Conservation (phyloP, 2,113 vertebrate species). For the Xenopus tropicalis region UCB_Xtro_10.0 CM004445.2:139099001-139099500, state of each 20-base stretch:
- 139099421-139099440: too few species aligned
- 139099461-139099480: background rate
- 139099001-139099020: constrained; percentile 20
- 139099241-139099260: too few species aligned
- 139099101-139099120: constrained; percentile 5
- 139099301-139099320: too few species aligned
- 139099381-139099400: too few species aligned
- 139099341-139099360: background rate
- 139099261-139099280: too few species aligned
- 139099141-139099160: background rate
- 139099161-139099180: background rate
- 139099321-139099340: background rate
- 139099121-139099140: background rate
- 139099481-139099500: background rate
- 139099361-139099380: background rate
- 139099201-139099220: too few species aligned
- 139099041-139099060: constrained; percentile 87
- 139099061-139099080: constrained; percentile 79
- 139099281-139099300: too few species aligned
- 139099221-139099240: too few species aligned
- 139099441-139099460: background rate
- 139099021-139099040: constrained; percentile 83
- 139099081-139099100: constrained; percentile 74
- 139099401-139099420: too few species aligned
- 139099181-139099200: background rate